phyloP scores from a whole-genome alignment of 2,888 invertebrate species.

The Hetaerina titia region DNA sequence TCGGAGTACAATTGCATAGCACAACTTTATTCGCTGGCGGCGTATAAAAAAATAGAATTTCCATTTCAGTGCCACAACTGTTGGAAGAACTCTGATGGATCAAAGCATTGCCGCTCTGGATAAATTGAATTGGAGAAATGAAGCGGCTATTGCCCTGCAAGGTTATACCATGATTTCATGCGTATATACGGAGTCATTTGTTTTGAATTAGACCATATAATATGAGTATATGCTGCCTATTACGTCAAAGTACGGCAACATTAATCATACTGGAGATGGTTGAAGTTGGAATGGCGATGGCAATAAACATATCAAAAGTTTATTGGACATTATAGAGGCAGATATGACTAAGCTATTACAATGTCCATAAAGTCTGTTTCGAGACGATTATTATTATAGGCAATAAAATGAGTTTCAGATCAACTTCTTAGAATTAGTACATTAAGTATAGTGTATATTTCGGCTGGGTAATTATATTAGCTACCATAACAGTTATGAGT shows the following conservation, averaged over 20 bases:
- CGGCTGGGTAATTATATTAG: no score
- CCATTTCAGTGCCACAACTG: no score
- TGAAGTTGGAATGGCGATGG: not conserved
- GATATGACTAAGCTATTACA: not conserved
- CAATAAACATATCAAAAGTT: not conserved
- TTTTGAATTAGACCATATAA: not conserved
- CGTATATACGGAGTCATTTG: not conserved
- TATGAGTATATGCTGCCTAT: no score
- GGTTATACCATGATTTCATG: not conserved
- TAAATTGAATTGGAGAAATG: not conserved
- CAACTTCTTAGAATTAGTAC: no score
- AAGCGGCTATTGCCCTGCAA: not conserved
- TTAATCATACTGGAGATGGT: not conserved
- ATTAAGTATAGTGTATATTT: no score
- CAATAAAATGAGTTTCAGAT: not conserved
- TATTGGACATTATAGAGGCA: not conserved
- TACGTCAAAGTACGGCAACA: not conserved
- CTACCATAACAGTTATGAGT: no score
- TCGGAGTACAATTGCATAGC: no score
- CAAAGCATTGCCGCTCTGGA: not conserved
- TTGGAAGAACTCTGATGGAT: not conserved
- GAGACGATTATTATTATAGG: not conserved
- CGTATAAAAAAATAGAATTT: no score
- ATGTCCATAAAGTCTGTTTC: not conserved
- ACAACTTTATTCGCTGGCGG: no score